Base-by-base conservation (phyloP, 2,797 vertebrate genomes). In the Argya squamiceps region DNA sequence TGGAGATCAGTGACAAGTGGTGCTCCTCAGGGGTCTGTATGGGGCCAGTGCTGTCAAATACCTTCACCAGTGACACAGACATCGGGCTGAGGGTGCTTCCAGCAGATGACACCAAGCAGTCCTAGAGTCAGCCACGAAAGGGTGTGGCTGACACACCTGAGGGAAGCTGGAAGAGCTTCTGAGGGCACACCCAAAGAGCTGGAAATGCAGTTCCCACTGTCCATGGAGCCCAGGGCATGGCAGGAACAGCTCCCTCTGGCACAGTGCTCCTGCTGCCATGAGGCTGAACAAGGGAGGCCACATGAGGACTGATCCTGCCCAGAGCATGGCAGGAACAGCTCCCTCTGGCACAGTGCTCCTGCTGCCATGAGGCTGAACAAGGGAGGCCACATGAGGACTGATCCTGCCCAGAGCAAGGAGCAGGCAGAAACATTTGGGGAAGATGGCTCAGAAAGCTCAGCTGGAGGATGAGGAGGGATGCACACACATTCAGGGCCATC, bases 251-350 rank as follows among this genome's bases (percentile, higher is more conserved):
- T 79, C 50, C 30, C 32, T 30, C 30, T 1, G 0, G 1, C 12
- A 12, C 0, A 0, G 24, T 1, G 37, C 41, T 24, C 11, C 52
- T 64, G 62, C 70, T 12, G 2, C 12, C 46, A 3, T 0, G 2
- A 22, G 58, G 44, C 49, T 18, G 60, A 11, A 1, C n/a, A 1
- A 21, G n/a, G 65, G 46, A 67, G 1, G 15, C 24, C 2, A 6
- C 0, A 0, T 2, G 17, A 80, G 34, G 59, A 30, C 52, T 6
- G 78, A 60, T 26, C 62, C 81, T 65, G 81, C 8, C 2, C 0
- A 50, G 64, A 36, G 56, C 1, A 4, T n/a, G n/a, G 74, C 77
- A 68, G 81, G 70, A n/a, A 2, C 65, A 41, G 76, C 65, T 79
- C 50, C 30, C 32, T 30, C 30, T 1, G 0, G 1, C 12, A 12